Base-by-base conservation (phyloP, 2,888 invertebrate species). In the Chaetoderma sp. region DNA sequence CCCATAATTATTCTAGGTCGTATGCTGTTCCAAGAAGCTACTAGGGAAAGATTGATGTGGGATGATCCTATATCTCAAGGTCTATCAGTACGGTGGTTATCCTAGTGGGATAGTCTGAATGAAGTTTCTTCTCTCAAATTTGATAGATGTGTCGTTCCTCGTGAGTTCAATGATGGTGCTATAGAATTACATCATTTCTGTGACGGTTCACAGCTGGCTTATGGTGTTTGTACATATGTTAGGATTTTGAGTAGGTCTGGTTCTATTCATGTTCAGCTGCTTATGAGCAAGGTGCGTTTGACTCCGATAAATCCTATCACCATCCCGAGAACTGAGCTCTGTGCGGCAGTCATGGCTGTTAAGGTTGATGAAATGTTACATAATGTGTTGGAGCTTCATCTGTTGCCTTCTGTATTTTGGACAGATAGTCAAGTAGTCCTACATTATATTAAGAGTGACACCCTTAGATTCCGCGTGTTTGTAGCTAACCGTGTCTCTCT, bases 401-500 rank as follows among this genome's bases (percentile, higher is more conserved):
- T 33, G 56, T 2, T 25, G 2, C 23, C 21, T 16, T 49, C 70
- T 1, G 13, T 28, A 13, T 68, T 63, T 33, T 68, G 54, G 57
- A 67, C 67, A 13, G 70, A 70, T 39, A 58, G 55, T n/a, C 58
- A 16, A 16, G 61, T 62, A 8, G 68, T 68, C 3, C 54, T 65
- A 5, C 44, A 56, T n/a, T 68, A 68, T 55, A 68, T 65, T 21
- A 8, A 18, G 6, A 70, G 66, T 49, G 63, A 59, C 2, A 32
- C 16, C 16, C 45, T 54, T 21, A 52, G 67, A 18, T 70, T 65
- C 28, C 64, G 65, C n/a, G 57, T 52, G 1, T 68, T 50, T 56
- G 68, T 69, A 23, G 64, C 61, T 10, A 71, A 68, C 56, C 25
- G 65, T 36, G 30, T 63, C 5, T 25, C 32, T n/a, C 13, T 18